phyloP scores from a whole-genome alignment of 2,888 invertebrate genomes.

The Pandemis cinnamomeana region DNA sequence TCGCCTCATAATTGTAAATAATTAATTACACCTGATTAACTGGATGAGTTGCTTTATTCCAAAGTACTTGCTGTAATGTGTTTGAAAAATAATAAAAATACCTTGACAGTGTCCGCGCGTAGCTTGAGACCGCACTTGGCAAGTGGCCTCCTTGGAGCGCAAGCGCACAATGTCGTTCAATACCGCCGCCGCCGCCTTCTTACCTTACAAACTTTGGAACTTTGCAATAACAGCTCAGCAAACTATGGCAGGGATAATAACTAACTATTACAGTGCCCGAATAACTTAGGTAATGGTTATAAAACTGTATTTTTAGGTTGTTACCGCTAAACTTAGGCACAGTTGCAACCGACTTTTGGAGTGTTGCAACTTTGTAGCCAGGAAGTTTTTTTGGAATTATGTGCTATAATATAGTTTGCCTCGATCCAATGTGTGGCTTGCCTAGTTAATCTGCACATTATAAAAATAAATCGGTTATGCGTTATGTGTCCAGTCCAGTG shows the following conservation, averaged over 20 bases:
- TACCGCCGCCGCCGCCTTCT: conserved; percentile 9
- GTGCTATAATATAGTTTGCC: not conserved
- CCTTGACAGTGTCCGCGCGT: conserved; percentile 33
- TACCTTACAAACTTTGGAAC: not conserved
- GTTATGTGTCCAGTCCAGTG: no score
- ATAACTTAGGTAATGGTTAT: conserved; percentile 15
- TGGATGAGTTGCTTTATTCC: not conserved
- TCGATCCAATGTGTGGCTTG: not conserved
- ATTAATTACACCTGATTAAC: not conserved
- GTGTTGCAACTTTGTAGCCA: not conserved
- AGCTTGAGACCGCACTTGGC: conserved; percentile 33
- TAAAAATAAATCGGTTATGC: not conserved
- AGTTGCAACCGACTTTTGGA: not conserved
- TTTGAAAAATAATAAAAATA: conserved; percentile 5
- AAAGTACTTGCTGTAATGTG: not conserved
- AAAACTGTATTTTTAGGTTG: conserved; percentile 2
- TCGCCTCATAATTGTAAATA: no score
- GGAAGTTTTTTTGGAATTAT: not conserved
- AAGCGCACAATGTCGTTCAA: conserved; percentile 27
- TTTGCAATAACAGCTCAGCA: conserved; percentile 19
- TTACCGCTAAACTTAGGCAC: not conserved
- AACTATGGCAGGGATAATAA: conserved; percentile 9
- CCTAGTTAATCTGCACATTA: not conserved
- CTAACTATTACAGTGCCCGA: conserved; percentile 4
- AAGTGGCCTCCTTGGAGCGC: conserved; percentile 24